Conservation (phyloP, 2,888 invertebrate genomes). For the Eugnorisma glareosa region DNA sequence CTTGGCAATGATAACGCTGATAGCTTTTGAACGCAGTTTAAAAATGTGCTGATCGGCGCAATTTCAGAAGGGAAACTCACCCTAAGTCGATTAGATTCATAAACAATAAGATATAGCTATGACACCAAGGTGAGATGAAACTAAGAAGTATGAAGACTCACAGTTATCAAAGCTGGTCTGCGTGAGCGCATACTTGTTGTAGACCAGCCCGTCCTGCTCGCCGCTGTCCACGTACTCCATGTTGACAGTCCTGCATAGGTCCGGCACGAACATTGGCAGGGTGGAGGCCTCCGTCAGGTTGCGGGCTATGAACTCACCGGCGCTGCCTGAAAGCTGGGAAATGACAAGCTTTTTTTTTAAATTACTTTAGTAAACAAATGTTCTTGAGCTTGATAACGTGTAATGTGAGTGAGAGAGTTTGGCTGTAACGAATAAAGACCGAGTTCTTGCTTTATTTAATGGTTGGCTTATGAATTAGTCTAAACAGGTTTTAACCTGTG, state of each 20-base stretch:
- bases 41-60: not conserved
- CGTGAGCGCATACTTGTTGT: conserved; percentile 92
- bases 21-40: not conserved
- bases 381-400: not conserved
- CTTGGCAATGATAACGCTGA: not conserved
- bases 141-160: conserved; percentile 69
- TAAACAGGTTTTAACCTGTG: not conserved
- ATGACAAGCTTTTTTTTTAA: not conserved
- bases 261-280: conserved; percentile 92
- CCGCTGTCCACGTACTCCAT: conserved; percentile 92
- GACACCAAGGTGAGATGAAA: not conserved
- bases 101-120: not conserved
- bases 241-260: conserved; percentile 93
- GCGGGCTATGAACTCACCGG: conserved; percentile 95
- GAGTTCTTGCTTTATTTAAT: not conserved
- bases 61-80: not conserved
- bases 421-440: not conserved
- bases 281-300: conserved; percentile 88
- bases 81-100: not conserved
- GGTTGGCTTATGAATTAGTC: not conserved
- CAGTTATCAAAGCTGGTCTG: conserved; percentile 93
- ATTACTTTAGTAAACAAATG: not conserved
- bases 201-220: conserved; percentile 90
- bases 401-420: not conserved
- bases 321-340: conserved; percentile 92